Evolutionary conservation across 2,113 vertebrate genomes (phyloP).

Genomic region (Aix galericulata): DNA sequence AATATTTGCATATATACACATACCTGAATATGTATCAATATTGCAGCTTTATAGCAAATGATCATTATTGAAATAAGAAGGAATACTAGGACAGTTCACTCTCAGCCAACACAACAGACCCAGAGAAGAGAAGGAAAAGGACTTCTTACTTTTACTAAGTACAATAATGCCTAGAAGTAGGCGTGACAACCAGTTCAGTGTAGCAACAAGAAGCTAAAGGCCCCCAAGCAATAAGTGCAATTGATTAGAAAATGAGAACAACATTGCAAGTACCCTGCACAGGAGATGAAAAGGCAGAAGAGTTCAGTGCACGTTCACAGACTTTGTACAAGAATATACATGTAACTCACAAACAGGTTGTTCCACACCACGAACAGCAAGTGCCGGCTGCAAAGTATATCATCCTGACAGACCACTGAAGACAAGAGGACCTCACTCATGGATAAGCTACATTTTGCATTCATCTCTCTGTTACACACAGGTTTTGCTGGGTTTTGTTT

Average conservation of each 20-base stretch:
- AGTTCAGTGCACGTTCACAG: conserved; percentile 47
- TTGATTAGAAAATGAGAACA: conserved; percentile 49
- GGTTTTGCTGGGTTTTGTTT: neutral
- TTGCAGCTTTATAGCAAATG: neutral
- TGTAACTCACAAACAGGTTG: conserved; percentile 47
- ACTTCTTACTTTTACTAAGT: neutral
- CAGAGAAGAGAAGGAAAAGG: neutral
- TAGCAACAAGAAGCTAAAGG: conserved; percentile 8
- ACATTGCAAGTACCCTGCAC: neutral
- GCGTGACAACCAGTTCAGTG: neutral
- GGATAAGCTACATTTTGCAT: neutral
- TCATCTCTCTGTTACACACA: rapidly evolving
- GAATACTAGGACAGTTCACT: neutral
- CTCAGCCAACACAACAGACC: neutral
- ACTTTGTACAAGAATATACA: conserved; percentile 50
- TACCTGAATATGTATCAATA: neutral
- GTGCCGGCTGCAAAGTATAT: neutral
- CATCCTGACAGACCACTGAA: neutral
- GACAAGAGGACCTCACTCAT: neutral
- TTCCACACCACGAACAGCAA: neutral
- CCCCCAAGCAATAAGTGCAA: conserved; percentile 20
- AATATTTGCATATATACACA: neutral
- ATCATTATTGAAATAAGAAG: neutral
- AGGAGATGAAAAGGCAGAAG: conserved; percentile 34
- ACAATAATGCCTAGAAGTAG: neutral